Base-by-base conservation (phyloP, 1,140 invertebrate genomes). In the Sitodiplosis mosellana region DNA sequence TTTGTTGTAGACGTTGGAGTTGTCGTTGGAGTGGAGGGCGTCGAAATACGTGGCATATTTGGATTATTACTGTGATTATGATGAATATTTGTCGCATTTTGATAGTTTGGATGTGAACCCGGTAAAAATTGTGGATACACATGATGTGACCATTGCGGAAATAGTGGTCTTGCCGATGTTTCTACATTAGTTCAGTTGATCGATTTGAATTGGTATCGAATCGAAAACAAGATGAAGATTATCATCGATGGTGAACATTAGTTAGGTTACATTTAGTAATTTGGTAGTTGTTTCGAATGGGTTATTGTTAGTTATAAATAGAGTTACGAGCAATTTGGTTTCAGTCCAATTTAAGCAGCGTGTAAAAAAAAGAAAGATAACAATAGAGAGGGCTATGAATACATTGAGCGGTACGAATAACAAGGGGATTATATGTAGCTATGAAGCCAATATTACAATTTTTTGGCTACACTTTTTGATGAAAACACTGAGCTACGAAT, bases 81-180 rank as follows among this genome's bases (percentile, higher is more conserved):
- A 38, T 48, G 18, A 21, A 49, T 47, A 38, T 50, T 42, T n/a
- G 50, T 45, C 20, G 47, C 40, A 40, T 47, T 47, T 43, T 40
- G 37, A 17, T 43, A 19, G 66, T 78, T 78, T 53, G 83, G 81
- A 69, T 86, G 83, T 66, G 80, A 80, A 65, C 82, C 82, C 54
- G 85, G 83, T 66, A 88, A 75, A 73, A 87, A 88, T 76, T 88
- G 85, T 54, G 85, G 84, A 68, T 87, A 87, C 58, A 88, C 84
- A 70, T 88, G 84, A 69, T 88, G 84, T 56, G 84, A 87, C 85
- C 86, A 88, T 70, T 88, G 84, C 56, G 85, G 84, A 66, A 88
- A 89, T 61, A 87, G 73, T 57, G 86, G 85, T 63, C 83, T 74
- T 51, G 70, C 55, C 52, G 62, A 55, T 47, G 62, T 18, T 43